Percentiles rank a stretch among this genome's conserved stretches.
These are phyloP conservation scores for Scaptodrosophila latifasciaeformis DNA, from an alignment of 2,888 invertebrate genomes.

Conservation along the genomic window DNA sequence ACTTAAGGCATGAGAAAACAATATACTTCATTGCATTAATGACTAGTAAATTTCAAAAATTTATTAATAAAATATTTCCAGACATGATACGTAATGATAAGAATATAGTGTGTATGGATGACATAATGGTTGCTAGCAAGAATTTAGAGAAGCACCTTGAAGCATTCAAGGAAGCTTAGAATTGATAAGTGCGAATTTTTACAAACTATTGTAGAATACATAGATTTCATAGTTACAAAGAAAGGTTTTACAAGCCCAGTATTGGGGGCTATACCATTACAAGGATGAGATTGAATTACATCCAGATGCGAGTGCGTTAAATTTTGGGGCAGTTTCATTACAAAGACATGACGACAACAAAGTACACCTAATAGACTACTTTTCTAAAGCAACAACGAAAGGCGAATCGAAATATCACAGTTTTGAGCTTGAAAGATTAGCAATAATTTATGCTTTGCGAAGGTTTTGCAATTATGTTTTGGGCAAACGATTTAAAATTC, in stretches of 20 bases:
- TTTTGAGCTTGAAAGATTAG: not conserved
- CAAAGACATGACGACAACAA: not conserved
- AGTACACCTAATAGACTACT: not conserved
- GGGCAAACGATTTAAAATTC: not conserved
- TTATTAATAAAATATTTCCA: slow-evolving; percentile 1
- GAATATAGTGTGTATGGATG: slow-evolving; percentile 1
- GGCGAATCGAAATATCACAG: not conserved
- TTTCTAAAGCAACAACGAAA: not conserved
- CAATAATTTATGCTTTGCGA: not conserved
- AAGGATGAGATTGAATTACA: no score
- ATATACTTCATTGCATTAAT: no score
- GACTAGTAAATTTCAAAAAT: no score
- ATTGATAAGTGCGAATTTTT: no score
- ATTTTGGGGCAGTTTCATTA: not conserved
- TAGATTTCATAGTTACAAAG: no score
- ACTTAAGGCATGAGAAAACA: no score
- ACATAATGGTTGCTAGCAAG: slow-evolving; percentile 4
- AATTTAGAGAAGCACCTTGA: not conserved
- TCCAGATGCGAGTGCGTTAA: no score
- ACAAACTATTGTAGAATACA: no score
- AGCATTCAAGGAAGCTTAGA: not conserved
- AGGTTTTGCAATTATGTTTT: not conserved
- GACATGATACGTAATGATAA: not conserved
- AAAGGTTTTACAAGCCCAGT: no score
- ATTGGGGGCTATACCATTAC: no score